These are phyloP conservation scores for Scelioninae gen. 1 DNA, from an alignment of 2,888 invertebrate genomes.

Conservation along the genomic window DNA sequence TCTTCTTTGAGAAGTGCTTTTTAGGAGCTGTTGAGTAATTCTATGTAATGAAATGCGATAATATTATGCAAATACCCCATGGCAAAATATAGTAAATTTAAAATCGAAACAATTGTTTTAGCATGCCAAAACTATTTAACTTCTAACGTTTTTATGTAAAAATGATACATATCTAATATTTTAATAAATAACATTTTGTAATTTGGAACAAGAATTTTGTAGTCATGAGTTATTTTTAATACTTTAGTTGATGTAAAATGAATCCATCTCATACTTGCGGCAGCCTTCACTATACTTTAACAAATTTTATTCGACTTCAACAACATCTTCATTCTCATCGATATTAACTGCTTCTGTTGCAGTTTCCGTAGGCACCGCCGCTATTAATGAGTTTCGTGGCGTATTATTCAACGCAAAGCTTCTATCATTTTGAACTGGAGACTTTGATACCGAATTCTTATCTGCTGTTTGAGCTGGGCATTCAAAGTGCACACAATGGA, in stretches of 20 bases:
- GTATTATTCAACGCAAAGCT: conserved; percentile 39
- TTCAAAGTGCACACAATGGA: conserved; percentile 99
- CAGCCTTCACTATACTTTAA: neutral
- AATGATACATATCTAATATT: conserved; percentile 2
- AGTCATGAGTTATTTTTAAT: conserved; percentile 14
- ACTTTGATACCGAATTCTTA: conserved; percentile 73
- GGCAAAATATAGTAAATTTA: conserved; percentile 1
- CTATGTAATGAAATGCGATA: neutral
- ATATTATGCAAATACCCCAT: neutral
- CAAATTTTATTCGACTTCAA: conserved; percentile 60
- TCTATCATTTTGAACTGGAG: conserved; percentile 72
- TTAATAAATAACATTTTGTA: neutral
- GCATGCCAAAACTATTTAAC: neutral
- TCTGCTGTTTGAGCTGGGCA: conserved; percentile 90
- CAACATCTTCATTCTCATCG: conserved; percentile 76
- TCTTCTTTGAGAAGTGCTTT: conserved; percentile 25
- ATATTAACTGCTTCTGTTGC: conserved; percentile 80
- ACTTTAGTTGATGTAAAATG: conserved; percentile 7
- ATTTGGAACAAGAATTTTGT: conserved; percentile 1
- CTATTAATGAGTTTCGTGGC: conserved; percentile 26
- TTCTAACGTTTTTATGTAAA: neutral
- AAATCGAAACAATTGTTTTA: conserved; percentile 1
- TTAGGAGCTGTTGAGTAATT: conserved; percentile 5
- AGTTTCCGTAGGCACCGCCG: conserved; percentile 77
- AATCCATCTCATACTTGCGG: conserved; percentile 1